Evolutionary conservation across 2,888 invertebrate genomes (phyloP).

Genomic region (Agrochola circellaris): DNA sequence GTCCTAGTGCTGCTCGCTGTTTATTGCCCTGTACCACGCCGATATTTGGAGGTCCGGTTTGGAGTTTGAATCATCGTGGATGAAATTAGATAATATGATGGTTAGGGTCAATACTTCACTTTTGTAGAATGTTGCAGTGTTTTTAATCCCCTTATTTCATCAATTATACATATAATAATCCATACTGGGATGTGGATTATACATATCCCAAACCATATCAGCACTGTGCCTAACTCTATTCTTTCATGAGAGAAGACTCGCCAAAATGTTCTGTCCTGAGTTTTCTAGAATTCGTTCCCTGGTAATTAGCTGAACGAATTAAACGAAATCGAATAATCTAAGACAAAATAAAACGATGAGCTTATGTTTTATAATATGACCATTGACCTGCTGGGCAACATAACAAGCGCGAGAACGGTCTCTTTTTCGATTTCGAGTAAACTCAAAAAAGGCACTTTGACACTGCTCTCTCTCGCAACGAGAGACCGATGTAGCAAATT

Average conservation of each 20-base stretch:
- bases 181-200: background rate
- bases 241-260: background rate
- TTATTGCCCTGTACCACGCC: slow-evolving; percentile 13
- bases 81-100: background rate
- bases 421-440: too few species aligned
- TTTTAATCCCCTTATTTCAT: background rate
- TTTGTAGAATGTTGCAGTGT: background rate
- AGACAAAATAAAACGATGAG: background rate
- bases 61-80: background rate
- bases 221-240: background rate
- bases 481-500: background rate
- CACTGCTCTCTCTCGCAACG: background rate
- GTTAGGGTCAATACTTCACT: background rate
- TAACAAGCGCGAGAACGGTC: too few species aligned
- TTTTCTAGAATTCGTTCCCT: too few species aligned
- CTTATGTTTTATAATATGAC: background rate
- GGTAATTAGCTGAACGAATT: background rate
- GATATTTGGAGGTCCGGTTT: slow-evolving; percentile 9
- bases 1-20: slow-evolving; percentile 27
- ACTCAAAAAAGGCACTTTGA: background rate
- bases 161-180: background rate
- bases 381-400: background rate
- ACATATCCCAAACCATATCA: background rate
- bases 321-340: background rate
- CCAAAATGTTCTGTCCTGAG: background rate